Conservation (phyloP, 2,888 invertebrate species). For the Lobophora halterata region DNA sequence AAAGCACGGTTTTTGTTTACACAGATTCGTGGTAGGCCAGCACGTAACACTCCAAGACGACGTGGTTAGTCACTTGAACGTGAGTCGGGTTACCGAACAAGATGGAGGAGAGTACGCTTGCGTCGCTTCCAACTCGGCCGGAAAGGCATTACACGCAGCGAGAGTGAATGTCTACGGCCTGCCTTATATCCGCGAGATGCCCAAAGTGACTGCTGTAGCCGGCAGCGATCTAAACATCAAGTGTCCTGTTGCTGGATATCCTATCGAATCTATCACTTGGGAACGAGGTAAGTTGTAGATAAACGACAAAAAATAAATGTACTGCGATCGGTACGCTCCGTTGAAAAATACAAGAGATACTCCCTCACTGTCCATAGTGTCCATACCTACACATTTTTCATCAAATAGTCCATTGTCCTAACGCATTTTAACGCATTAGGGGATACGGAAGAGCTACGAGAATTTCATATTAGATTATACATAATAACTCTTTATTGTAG, state of each 20-base stretch:
- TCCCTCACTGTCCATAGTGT: too few species aligned
- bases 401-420: too few species aligned
- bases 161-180: conserved; percentile 93
- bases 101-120: conserved; percentile 95
- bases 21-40: conserved; percentile 93
- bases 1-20: conserved; percentile 6
- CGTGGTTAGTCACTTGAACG: conserved; percentile 95
- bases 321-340: too few species aligned
- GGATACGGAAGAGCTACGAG: too few species aligned
- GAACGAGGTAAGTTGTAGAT: conserved; percentile 92
- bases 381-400: too few species aligned
- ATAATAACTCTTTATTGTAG: too few species aligned
- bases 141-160: conserved; percentile 89
- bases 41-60: conserved; percentile 95
- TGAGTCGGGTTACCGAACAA: conserved; percentile 92
- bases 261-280: conserved; percentile 93
- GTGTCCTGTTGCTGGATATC: conserved; percentile 94
- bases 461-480: too few species aligned
- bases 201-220: conserved; percentile 92
- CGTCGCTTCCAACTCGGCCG: conserved; percentile 90
- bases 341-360: too few species aligned
- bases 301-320: too few species aligned
- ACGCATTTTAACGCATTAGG: too few species aligned
- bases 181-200: conserved; percentile 93
- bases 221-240: conserved; percentile 91